These are phyloP conservation scores for Calameuta filiformis DNA, from an alignment of 2,888 invertebrate species.

Conservation along the genomic window DNA sequence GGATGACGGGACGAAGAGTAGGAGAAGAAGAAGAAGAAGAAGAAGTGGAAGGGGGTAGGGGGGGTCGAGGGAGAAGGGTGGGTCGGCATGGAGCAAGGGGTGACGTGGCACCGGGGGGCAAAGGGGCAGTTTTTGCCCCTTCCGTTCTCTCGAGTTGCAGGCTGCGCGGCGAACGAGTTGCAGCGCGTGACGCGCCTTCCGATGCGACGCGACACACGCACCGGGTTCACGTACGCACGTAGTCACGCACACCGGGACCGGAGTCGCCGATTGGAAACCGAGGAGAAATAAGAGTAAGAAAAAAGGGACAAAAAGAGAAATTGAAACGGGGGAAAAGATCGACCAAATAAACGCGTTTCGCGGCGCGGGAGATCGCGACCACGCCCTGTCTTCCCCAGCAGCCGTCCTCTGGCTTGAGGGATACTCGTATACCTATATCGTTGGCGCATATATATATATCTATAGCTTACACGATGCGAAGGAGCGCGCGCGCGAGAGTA, in stretches of 20 bases:
- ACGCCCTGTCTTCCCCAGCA: conserved; percentile 45
- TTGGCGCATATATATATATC: too few species aligned
- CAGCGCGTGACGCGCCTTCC: conserved; percentile 49
- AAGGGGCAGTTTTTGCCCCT: conserved; percentile 42
- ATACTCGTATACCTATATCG: neutral
- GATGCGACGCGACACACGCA: conserved; percentile 34
- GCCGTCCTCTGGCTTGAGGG: neutral
- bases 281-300: conserved; percentile 21
- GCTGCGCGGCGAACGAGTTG: conserved; percentile 24
- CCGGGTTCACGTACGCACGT: conserved; percentile 18
- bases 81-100: neutral
- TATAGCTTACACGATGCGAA: too few species aligned
- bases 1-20: neutral
- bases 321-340: conserved; percentile 20
- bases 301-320: conserved; percentile 21
- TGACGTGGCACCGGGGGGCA: conserved; percentile 3
- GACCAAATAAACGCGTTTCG: conserved; percentile 51
- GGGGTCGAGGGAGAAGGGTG: neutral
- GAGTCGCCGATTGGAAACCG: conserved; percentile 38
- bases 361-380: conserved; percentile 48
- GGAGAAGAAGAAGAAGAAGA: neutral
- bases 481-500: too few species aligned
- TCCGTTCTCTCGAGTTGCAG: conserved; percentile 17
- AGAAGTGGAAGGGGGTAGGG: neutral
- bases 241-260: conserved; percentile 11